A percentile compares a stretch with the other conserved stretches of the same genome.
Conservation (phyloP, 2,797 vertebrate genomes). For the Cynopterus sphinx region DNA sequence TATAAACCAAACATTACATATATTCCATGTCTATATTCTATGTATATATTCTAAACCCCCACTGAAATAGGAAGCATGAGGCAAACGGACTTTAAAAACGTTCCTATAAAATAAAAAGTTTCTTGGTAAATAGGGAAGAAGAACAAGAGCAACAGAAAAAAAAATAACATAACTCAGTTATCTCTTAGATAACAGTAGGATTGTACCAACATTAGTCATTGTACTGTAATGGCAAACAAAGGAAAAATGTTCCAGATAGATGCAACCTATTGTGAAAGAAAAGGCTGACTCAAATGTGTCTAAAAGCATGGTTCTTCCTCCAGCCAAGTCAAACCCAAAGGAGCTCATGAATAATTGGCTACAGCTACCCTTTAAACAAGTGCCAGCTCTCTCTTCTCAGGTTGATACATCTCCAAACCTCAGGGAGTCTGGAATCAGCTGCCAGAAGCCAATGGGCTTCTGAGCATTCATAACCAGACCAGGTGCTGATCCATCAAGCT, state of each 20-base stretch:
- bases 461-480: constrained; percentile 75
- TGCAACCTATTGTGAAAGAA: constrained; percentile 47
- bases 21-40: neutral
- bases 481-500: constrained; percentile 81
- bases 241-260: neutral
- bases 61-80: neutral
- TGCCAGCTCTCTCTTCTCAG: constrained; percentile 70
- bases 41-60: neutral
- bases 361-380: constrained; percentile 67
- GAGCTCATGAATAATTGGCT: constrained; percentile 75
- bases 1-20: neutral
- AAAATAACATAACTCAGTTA: neutral
- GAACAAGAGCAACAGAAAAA: neutral
- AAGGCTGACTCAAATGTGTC: constrained; percentile 47
- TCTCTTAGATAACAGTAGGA: neutral
- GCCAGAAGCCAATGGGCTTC: constrained; percentile 77
- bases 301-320: constrained; percentile 51
- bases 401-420: constrained; percentile 75
- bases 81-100: neutral
- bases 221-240: neutral
- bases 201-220: neutral
- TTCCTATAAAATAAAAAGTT: neutral
- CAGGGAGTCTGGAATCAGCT: constrained; percentile 73
- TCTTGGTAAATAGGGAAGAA: neutral
- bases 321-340: constrained; percentile 71